Base-by-base conservation (phyloP, 1,140 invertebrate species). In the Zaprionus lachaisei region DNA sequence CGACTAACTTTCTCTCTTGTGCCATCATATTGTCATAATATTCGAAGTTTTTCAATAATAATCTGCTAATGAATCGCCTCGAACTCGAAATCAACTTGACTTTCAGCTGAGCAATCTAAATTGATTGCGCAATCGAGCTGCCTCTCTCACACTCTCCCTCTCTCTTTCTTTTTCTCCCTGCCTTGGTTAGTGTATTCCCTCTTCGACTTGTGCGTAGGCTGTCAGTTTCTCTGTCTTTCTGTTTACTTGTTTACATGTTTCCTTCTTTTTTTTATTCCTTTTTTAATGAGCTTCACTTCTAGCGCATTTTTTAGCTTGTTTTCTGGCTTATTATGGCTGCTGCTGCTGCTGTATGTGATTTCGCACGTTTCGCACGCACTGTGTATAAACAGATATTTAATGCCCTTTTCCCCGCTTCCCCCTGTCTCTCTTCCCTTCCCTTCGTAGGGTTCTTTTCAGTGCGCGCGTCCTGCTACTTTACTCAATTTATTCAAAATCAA, bases 401-500 rank as follows among this genome's bases (percentile, higher is more conserved):
- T 87, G 81, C 89, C 79, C 74, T 74, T 2, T 11, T 9, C 9
- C 31, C 6, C 26, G 24, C 6, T 28, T 28, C 41, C n/a, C 41
- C 41, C 15, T 0, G n/a, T n/a, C 41, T 44, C 15, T 2, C n/a
- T 44, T 15, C 41, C n/a, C 3, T 7, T 17, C 6, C 2, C 38
- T 17, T n/a, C 6, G 41, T 79, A 60, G 70, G 20, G 47, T 76
- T 44, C 51, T 49, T 62, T 76, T 64, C 47, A 68, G 41, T 24
- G 28, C 49, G 20, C 28, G 38, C 41, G 37, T 62, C 75, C 62
- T 68, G 72, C 85, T 90, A 89, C 83, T 89, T 90, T 89, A 85
- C 79, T 73, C 80, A 89, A 83, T 90, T 90, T 89, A 91, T 90
- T 82, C 86, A 90, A 90, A 90, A 91, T 90, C 85, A 90, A 90